Evolutionary conservation across 2,888 invertebrate species (phyloP).

Genomic region (Amphipyra berbera): DNA sequence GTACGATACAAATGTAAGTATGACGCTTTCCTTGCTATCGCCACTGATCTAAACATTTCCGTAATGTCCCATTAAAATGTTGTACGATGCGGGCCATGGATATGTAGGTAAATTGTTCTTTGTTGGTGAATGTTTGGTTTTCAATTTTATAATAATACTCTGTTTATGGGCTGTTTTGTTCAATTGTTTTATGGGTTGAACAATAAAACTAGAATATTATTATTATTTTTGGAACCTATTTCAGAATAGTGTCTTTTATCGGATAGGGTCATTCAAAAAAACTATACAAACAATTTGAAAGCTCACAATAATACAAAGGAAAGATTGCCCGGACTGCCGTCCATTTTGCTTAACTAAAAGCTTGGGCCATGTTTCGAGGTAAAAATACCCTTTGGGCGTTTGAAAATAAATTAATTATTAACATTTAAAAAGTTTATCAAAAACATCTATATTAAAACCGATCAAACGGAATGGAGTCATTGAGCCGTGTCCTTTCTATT

Average conservation of each 20-base stretch:
- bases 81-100: slow-evolving; percentile 67
- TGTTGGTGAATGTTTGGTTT: slow-evolving; percentile 29
- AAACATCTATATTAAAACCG: slow-evolving; percentile 53
- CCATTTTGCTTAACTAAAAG: no score
- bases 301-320: no score
- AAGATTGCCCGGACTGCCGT: no score
- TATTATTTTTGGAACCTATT: no score
- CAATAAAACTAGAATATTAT: no score
- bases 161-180: neutral
- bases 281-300: no score
- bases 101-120: slow-evolving; percentile 52
- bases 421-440: slow-evolving; percentile 35
- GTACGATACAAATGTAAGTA: slow-evolving; percentile 77
- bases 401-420: slow-evolving; percentile 25
- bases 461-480: slow-evolving; percentile 55
- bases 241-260: no score
- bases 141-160: slow-evolving; percentile 5
- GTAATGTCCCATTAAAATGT: slow-evolving; percentile 65
- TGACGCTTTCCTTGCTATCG: slow-evolving; percentile 62
- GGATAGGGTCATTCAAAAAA: no score
- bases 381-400: slow-evolving; percentile 5
- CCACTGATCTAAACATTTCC: slow-evolving; percentile 59
- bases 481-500: slow-evolving; percentile 33
- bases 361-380: neutral
- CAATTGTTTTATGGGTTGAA: neutral